Percentiles rank a stretch among this genome's conserved stretches.
These are phyloP conservation scores for Meles meles DNA, from an alignment of 2,113 vertebrate species.

Conservation along the genomic window DNA sequence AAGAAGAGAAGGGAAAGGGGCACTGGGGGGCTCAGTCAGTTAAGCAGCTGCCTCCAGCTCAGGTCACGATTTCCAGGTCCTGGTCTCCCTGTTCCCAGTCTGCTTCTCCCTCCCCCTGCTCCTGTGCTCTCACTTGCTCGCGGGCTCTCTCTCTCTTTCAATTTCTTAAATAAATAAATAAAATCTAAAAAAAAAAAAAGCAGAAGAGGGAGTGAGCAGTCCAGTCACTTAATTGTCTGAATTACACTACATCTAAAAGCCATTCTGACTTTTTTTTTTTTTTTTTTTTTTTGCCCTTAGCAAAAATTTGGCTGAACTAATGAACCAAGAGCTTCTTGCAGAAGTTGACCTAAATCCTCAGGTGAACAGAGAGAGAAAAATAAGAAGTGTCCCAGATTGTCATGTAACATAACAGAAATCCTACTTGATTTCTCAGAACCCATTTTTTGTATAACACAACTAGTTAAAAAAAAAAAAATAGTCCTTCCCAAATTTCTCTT, in stretches of 20 bases:
- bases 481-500: neutral
- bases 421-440: neutral
- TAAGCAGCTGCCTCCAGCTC: too few species aligned
- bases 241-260: neutral
- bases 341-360: neutral
- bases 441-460: neutral
- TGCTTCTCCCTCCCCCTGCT: too few species aligned
- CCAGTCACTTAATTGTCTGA: neutral
- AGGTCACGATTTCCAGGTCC: neutral
- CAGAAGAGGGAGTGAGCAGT: neutral
- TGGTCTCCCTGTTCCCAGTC: neutral
- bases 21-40: too few species aligned
- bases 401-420: neutral
- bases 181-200: neutral
- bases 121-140: neutral
- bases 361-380: neutral
- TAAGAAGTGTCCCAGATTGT: neutral
- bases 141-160: too few species aligned
- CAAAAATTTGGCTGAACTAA: neutral
- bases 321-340: neutral
- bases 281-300: neutral
- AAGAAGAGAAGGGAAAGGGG: neutral
- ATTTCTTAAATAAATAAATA: neutral
- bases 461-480: neutral
- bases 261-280: constrained; percentile 16